Evolutionary conservation across 2,888 invertebrate species (phyloP), one percentile per base, ranked within the genome.

Genomic region (Drosophila neutralis): DNA sequence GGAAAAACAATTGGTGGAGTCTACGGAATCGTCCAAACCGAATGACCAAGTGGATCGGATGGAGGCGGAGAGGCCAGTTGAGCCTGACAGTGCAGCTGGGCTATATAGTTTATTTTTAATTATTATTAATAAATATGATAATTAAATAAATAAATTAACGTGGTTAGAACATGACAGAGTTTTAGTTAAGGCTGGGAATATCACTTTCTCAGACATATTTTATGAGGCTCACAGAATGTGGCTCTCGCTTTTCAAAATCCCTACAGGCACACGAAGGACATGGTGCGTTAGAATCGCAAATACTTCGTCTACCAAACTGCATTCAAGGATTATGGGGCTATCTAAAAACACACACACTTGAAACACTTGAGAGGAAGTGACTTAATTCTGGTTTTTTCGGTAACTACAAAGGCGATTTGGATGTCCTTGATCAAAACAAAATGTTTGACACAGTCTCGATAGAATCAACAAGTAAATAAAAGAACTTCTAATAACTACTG

Each of bases 41-140:
- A 11, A 36, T 54, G 24, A 36, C 24, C 24, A 11, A 27, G 11
- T 54, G 27, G 54, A 38, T 38, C n/a, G n/a, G 56, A 29, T 27
- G 27, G n/a, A 56, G 36, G 27, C 40, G 27, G 29, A 56, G n/a
- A 13, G 18, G 38, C 29, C n/a, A 38, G 27, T 38, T 56, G 38
- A 38, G 56, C 40, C 38, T n/a, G 38, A 38, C 56, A 56, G 56
- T 56, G 56, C 56, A 56, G 56, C 38, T 38, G 27, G 11, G 11
- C 36, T 38, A 54, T 38, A 27, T 29, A 13, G 56, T 56, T 56
- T 38, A 56, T 56, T 29, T 45, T 27, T 29, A 56, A 29, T 56
- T 56, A 56, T 56, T 56, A 56, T 56, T n/a, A 38, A 40, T 38
- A 56, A n/a, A 38, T 8, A 29, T 56, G 38, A 56, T 56, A 56